Evolutionary conservation across 2,797 vertebrate genomes (phyloP).

Genomic region (Myotis planiceps): DNA sequence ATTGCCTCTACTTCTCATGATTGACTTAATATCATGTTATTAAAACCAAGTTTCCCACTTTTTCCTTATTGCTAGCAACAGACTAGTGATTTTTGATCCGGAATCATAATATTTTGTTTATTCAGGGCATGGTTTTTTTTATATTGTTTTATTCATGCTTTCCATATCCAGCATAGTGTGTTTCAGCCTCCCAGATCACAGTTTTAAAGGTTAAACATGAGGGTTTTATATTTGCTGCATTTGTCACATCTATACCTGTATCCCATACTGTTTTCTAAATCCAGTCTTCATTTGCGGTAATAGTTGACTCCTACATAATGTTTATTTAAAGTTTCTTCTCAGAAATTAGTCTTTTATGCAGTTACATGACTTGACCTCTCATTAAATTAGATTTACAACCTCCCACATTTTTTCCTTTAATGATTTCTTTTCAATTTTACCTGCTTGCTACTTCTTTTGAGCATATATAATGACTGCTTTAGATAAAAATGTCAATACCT

Average conservation of each 20-base stretch:
- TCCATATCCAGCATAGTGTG: neutral
- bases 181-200: neutral
- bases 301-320: neutral
- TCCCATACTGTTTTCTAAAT: neutral
- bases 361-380: constrained; percentile 14
- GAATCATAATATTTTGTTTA: constrained; percentile 50
- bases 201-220: constrained; percentile 15
- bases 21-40: constrained; percentile 38
- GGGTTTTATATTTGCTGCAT: neutral
- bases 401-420: constrained; percentile 11
- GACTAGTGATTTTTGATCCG: neutral
- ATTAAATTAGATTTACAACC: constrained; percentile 65
- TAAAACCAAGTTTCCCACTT: neutral
- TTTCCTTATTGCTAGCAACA: neutral
- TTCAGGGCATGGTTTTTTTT: neutral
- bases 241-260: neutral
- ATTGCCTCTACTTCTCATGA: constrained; percentile 24
- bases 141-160: neutral
- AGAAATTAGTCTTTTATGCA: constrained; percentile 51
- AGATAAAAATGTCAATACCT: neutral
- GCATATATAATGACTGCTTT: neutral
- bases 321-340: constrained; percentile 47
- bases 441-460: neutral
- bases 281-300: neutral
- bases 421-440: constrained; percentile 49